Conservation (phyloP, 2,797 vertebrate genomes). For the Synanceia verrucosa region DNA sequence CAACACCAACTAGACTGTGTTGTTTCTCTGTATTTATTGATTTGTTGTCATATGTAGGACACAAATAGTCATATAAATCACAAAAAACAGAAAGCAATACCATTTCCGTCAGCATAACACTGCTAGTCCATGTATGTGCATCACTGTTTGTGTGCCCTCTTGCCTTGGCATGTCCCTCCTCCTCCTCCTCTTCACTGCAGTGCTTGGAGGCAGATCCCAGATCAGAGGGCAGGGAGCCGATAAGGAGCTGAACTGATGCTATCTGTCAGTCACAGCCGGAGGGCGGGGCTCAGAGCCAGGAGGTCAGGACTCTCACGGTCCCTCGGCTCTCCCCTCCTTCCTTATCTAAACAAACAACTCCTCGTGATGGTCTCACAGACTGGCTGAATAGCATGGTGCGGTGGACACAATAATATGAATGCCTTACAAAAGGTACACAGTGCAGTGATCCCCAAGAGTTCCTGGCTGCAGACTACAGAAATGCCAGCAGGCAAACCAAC, state of each 20-base stretch:
- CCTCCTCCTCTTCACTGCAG: slow-evolving; percentile 8
- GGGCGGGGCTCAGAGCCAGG: slow-evolving; percentile 66
- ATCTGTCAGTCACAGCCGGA: slow-evolving; percentile 81
- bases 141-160: slow-evolving; percentile 39
- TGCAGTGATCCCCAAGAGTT: neutral
- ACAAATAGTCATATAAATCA: neutral
- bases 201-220: slow-evolving; percentile 61
- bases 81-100: no score
- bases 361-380: slow-evolving; percentile 48
- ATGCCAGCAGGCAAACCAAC: neutral
- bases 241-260: slow-evolving; percentile 81
- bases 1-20: slow-evolving; percentile 5
- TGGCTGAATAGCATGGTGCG: neutral
- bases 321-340: slow-evolving; percentile 62
- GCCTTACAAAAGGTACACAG: neutral
- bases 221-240: slow-evolving; percentile 73
- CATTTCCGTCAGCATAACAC: neutral
- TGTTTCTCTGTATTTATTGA: neutral
- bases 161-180: slow-evolving; percentile 42
- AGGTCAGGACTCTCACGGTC: slow-evolving; percentile 67
- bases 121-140: slow-evolving; percentile 46
- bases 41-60: neutral
- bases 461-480: no score
- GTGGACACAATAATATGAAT: slow-evolving; percentile 25
- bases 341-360: slow-evolving; percentile 74